phyloP scores from a whole-genome alignment of 2,797 vertebrate genomes.

The Allochrocebus solatus region DNA sequence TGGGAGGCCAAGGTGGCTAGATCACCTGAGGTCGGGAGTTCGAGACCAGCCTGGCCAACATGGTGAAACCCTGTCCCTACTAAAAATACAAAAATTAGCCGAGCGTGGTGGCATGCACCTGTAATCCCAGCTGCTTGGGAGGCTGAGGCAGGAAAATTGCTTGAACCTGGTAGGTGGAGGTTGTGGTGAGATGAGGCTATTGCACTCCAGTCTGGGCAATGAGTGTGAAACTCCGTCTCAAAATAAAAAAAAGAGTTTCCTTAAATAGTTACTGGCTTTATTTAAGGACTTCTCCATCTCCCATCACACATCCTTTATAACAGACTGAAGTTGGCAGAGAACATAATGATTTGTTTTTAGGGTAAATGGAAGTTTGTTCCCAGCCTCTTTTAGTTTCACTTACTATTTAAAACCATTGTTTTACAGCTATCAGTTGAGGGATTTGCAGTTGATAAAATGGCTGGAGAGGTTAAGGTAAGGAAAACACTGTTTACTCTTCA shows the following conservation, averaged over 20 bases:
- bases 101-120: rapidly evolving
- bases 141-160: too few relatives aligned
- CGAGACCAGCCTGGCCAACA: too few relatives aligned
- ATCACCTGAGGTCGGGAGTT: too few relatives aligned
- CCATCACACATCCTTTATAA: not conserved
- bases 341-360: not conserved
- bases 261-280: not conserved
- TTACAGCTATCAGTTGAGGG: conserved; percentile 95
- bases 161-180: too few relatives aligned
- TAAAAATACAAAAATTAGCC: too few relatives aligned
- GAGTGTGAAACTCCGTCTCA: too few relatives aligned
- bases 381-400: conserved; percentile 1
- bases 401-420: conserved; percentile 34
- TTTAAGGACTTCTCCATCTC: not conserved
- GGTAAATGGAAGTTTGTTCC: conserved; percentile 30
- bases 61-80: too few relatives aligned
- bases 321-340: not conserved
- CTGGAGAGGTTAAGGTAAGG: conserved; percentile 96
- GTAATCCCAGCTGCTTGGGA: too few relatives aligned
- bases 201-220: too few relatives aligned
- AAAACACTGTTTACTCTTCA: not conserved
- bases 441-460: conserved; percentile 98
- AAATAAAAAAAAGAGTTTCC: not conserved
- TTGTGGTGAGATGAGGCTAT: too few relatives aligned
- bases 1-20: too few relatives aligned